A percentile compares a stretch with the other conserved stretches of the same genome.
Conservation (phyloP, 2,888 invertebrate species). For the Callimorpha dominula region DNA sequence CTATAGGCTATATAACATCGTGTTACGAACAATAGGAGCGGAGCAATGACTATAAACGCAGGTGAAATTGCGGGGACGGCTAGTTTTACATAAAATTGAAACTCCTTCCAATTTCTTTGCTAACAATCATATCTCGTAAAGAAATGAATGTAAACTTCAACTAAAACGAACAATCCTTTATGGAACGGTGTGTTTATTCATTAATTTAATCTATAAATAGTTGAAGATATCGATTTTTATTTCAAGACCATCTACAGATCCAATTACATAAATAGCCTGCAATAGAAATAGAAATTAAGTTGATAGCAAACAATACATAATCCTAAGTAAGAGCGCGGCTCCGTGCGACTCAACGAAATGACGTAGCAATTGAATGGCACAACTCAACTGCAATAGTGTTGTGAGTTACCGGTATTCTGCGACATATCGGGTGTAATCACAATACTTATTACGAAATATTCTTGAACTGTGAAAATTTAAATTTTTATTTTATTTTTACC, state of each 20-base stretch:
- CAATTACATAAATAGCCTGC: conserved; percentile 46
- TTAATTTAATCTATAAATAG: not conserved
- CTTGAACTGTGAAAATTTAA: too few species aligned
- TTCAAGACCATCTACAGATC: conserved; percentile 25
- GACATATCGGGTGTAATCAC: not conserved
- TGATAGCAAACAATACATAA: conserved; percentile 55
- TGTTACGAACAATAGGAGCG: too few species aligned
- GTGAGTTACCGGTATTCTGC: conserved; percentile 16
- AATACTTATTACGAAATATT: not conserved
- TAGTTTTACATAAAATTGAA: not conserved
- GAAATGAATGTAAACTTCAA: not conserved
- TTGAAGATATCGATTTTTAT: conserved; percentile 1
- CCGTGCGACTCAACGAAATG: conserved; percentile 41
- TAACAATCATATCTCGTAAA: too few species aligned
- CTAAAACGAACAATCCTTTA: not conserved
- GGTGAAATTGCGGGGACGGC: not conserved
- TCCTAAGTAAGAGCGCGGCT: conserved; percentile 47
- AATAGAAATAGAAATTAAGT: conserved; percentile 58
- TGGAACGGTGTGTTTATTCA: not conserved
- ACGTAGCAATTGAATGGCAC: conserved; percentile 49
- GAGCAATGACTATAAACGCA: not conserved
- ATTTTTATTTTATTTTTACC: too few species aligned
- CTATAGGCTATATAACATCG: too few species aligned
- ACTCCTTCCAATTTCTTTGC: not conserved
- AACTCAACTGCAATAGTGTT: conserved; percentile 46